A percentile compares a stretch with the other conserved stretches of the same genome.
Evolutionary conservation across 2,113 vertebrate genomes (phyloP).

Genomic region (Psilopogon haemacephalus): DNA sequence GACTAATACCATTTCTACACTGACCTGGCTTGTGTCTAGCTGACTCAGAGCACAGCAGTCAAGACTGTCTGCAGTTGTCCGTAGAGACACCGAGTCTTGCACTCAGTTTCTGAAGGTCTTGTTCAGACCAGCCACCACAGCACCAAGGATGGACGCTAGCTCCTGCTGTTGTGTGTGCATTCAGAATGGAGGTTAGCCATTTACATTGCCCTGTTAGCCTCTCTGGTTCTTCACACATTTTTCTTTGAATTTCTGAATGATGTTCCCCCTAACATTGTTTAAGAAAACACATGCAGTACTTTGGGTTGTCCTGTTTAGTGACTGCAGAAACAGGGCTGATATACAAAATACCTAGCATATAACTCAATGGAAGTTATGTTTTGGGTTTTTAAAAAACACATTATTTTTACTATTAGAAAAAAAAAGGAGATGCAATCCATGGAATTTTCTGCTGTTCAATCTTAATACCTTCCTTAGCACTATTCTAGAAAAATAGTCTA

Average conservation of each 20-base stretch:
- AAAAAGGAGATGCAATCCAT: neutral
- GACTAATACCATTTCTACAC: neutral
- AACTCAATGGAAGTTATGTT: neutral
- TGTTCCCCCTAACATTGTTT: neutral
- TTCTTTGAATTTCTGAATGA: neutral
- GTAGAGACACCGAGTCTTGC: neutral
- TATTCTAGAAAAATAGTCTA: neutral
- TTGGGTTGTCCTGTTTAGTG: neutral
- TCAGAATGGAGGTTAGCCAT: neutral
- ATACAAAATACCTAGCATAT: neutral
- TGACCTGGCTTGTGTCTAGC: neutral
- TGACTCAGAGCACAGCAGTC: neutral
- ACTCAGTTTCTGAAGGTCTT: neutral
- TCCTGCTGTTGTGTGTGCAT: fast-evolving
- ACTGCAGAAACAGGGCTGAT: neutral
- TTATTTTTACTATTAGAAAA: neutral
- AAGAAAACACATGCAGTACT: neutral
- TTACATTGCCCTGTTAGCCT: neutral
- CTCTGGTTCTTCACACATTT: neutral
- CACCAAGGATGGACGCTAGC: neutral
- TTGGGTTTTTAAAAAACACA: neutral
- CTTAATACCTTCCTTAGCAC: neutral
- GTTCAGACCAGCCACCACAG: neutral
- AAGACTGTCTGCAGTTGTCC: neutral
- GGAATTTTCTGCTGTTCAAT: neutral